Evolutionary conservation across 2,113 vertebrate species (phyloP), one percentile per base, ranked within the genome.

Genomic region (Amphiprion ocellaris): DNA sequence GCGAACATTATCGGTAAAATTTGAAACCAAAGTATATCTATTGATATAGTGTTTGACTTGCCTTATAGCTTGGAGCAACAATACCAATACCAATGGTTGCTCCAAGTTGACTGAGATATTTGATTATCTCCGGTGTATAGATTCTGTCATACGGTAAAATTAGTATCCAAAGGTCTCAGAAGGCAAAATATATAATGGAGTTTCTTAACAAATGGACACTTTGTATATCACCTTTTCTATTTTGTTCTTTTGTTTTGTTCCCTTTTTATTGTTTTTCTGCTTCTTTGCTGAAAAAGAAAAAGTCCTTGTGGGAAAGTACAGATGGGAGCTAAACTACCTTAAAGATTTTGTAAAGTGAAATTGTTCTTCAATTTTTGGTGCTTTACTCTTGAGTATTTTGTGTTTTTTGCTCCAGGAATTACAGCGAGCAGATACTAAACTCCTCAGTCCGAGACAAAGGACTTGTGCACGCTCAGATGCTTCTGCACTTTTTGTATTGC

Each of bases 331-430:
- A 52, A 77, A 69, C 26, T 53, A 37, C 30, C 23, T 72, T 23
- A 49, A 21, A 33, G 16, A 15, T 17, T 39, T 55, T 59, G 21
- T 3, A 60, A 60, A 75, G 0, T 62, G 6, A 68, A 66, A 52
- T 23, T 63, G 19, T 50, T 69, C 15, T 39, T 15, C 10, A 21
- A 44, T 61, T 59, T 39, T 1, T 1, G 2, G 37, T 19, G 3
- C 49, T 41, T 1, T 16, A 8, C 41, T 65, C 56, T 61, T 47
- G 10, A 37, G 4, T 26, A 47, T 63, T 59, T 55, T 65, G 47
- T 60, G 46, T 61, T 64, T 58, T 60, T 10, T 60, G 70, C 72
- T 84, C 59, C 60, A 4, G 75, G 60, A 71, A 77, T 60, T 74
- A 39, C 39, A 41, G n/a, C 0, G 14, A 47, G 26, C 65, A 67